phyloP scores from a whole-genome alignment of 2,888 invertebrate species.

The Callimorpha dominula region DNA sequence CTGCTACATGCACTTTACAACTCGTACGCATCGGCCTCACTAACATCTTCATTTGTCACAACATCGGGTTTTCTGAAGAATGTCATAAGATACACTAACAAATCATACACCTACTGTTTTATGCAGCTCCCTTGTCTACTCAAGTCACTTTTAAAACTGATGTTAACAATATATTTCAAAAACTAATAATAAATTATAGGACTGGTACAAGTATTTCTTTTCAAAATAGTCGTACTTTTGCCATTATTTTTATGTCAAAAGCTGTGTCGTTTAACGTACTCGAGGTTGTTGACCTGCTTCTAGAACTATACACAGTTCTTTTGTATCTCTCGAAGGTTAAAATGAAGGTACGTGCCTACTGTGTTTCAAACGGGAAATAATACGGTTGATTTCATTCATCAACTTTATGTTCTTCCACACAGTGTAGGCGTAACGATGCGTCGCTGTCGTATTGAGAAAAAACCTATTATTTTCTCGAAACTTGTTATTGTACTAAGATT shows the following conservation, averaged over 20 bases:
- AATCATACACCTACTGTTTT: not conserved
- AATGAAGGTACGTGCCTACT: conserved; percentile 74
- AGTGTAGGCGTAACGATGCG: conserved; percentile 42
- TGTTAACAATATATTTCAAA: conserved; percentile 11
- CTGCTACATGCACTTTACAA: conserved; percentile 41
- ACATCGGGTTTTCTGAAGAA: not conserved
- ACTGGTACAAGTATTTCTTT: conserved; percentile 30
- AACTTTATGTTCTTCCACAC: conserved; percentile 47
- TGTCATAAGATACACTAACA: not conserved
- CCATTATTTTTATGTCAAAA: conserved; percentile 49
- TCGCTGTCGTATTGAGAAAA: conserved; percentile 26
- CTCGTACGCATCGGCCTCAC: conserved; percentile 27
- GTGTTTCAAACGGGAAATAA: conserved; percentile 82
- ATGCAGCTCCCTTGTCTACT: not conserved
- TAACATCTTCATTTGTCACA: conserved; percentile 20
- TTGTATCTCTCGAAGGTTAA: conserved; percentile 75
- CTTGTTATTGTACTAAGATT: not conserved
- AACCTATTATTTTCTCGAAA: conserved; percentile 11
- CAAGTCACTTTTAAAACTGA: not conserved
- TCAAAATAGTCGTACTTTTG: conserved; percentile 33
- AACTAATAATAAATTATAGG: conserved; percentile 27
- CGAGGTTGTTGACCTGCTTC: conserved; percentile 78
- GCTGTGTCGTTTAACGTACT: conserved; percentile 70
- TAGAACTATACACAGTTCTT: conserved; percentile 63
- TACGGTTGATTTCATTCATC: conserved; percentile 80